A percentile compares a stretch with the other conserved stretches of the same genome.
These are phyloP conservation scores for Orchestes rusci DNA, from an alignment of 2,888 invertebrate genomes.

Conservation along the genomic window DNA sequence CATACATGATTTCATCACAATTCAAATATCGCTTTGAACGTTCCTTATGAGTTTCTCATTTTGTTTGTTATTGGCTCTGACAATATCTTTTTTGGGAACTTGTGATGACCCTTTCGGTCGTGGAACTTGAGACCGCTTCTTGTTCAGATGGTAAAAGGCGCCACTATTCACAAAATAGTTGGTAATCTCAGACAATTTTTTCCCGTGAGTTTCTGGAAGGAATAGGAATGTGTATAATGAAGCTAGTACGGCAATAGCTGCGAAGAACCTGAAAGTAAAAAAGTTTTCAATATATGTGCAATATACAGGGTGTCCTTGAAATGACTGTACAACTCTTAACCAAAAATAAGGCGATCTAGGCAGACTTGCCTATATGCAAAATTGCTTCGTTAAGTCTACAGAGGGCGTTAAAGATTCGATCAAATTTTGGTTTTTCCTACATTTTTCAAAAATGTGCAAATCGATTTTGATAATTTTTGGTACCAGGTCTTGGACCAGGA, in stretches of 20 bases:
- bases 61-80: conserved; percentile 27
- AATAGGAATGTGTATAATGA: conserved; percentile 44
- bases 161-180: conserved; percentile 44
- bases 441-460: no score
- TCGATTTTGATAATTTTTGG: no score
- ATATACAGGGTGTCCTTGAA: no score
- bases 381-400: no score
- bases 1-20: no score
- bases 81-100: conserved; percentile 29
- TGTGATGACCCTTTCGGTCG: conserved; percentile 19
- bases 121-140: conserved; percentile 13
- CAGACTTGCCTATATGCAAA: no score
- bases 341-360: no score
- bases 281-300: not conserved
- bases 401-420: no score
- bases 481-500: no score
- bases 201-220: conserved; percentile 48
- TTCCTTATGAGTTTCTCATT: conserved; percentile 29
- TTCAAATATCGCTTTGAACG: no score
- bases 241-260: conserved; percentile 43
- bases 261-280: conserved; percentile 43
- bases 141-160: conserved; percentile 30
- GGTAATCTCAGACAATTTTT: conserved; percentile 47
- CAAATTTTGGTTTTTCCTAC: no score
- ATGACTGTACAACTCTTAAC: no score